Evolutionary conservation across 2,113 vertebrate genomes (phyloP), one percentile per base, ranked within the genome.

Genomic region (Pimephales promelas): DNA sequence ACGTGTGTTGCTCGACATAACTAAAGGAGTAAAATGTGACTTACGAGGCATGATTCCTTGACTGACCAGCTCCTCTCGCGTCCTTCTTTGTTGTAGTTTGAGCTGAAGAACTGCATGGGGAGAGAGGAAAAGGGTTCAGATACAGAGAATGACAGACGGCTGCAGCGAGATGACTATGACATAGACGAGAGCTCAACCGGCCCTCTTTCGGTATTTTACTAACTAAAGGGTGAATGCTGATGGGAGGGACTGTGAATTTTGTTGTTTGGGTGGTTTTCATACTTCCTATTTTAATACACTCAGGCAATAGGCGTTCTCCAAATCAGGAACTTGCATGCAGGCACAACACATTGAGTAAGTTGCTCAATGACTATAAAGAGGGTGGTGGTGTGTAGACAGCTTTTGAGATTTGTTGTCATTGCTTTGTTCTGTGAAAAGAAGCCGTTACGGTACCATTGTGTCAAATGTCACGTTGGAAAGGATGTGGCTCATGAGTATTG

Each of bases 1-100:
- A 9, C 0, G 45, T 8, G 59, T 2, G n/a, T 45, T 66, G 36
- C 26, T 13, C n/a, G 5, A 36, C n/a, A 36, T 14, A 22, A n/a
- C 11, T 2, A 24, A 6, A 80, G 26, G 31, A 45, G 28, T 22
- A 43, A 40, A 47, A 70, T 0, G 4, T 77, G 86, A 99, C 98
- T 99, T 95, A 99, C 98, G 97, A 90, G 97, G 98, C 98, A 99
- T 99, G 97, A 99, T 99, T 95, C 98, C 98, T 94, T 98, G 98
- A 94, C 96, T 98, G 94, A 98, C 97, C 91, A 99, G 94, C 87
- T 99, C 98, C 90, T 99, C 97, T 84, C 97, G 94, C 0, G 98
- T 99, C 86, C 98, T 95, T 90, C 97, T 95, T 94, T 99, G 98
- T 94, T 99, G 97, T 91, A 99, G 96, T 92, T 98, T 99, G 94